Evolutionary conservation across 2,888 invertebrate species (phyloP).

Genomic region (Microplitis manilae): DNA sequence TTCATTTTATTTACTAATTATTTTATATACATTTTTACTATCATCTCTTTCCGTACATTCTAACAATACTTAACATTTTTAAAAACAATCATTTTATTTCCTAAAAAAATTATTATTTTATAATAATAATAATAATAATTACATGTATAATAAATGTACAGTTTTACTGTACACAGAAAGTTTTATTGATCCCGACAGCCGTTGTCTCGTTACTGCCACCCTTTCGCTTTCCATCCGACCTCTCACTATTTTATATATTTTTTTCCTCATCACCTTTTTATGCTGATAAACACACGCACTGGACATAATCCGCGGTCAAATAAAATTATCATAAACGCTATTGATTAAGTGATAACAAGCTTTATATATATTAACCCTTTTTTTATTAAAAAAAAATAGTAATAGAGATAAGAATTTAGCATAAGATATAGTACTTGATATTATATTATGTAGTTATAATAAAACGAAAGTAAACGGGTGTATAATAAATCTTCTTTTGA

Average conservation of each 20-base stretch:
- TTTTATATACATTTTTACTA: background rate
- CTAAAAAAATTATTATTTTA: too few relatives aligned
- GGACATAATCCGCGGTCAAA: background rate
- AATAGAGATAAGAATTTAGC: background rate
- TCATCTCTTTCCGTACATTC: background rate
- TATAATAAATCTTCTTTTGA: background rate
- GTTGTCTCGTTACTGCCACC: slow-evolving; percentile 38
- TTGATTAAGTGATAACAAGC: background rate
- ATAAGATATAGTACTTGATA: background rate
- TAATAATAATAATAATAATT: too few relatives aligned
- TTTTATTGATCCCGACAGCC: slow-evolving; percentile 40
- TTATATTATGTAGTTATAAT: background rate
- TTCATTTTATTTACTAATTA: background rate
- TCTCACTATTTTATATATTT: slow-evolving; percentile 22
- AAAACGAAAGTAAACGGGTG: background rate
- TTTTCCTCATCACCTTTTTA: background rate
- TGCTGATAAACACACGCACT: background rate
- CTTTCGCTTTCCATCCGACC: slow-evolving; percentile 41
- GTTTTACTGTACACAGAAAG: slow-evolving; percentile 11
- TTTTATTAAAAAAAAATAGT: background rate
- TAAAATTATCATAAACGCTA: background rate
- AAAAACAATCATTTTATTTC: too few relatives aligned
- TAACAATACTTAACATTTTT: too few relatives aligned
- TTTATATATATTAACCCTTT: background rate
- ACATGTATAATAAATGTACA: background rate